Evolutionary conservation across 2,113 vertebrate genomes (phyloP).

Genomic region (Cathartes aura): DNA sequence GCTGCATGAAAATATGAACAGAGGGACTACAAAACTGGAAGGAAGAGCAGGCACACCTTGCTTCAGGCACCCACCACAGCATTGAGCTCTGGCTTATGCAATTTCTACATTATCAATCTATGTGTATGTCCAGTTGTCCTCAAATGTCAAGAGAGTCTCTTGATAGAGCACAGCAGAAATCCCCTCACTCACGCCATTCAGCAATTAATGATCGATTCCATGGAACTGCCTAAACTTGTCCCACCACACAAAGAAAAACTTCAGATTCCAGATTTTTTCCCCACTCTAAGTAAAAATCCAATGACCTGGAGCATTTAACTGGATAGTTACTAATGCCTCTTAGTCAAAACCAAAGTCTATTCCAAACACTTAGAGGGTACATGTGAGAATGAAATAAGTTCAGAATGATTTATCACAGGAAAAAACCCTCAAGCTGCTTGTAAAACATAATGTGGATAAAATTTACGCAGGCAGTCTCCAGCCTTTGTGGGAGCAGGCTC

Average conservation of each 20-base stretch:
- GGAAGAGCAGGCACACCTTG: neutral
- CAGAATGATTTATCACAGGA: neutral
- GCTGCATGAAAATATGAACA: neutral
- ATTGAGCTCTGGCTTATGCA: neutral
- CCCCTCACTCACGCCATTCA: fast-evolving
- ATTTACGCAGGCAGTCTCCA: neutral
- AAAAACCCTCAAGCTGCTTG: neutral
- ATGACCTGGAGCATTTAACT: neutral
- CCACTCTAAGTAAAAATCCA: neutral
- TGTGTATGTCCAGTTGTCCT: neutral
- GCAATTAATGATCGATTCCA: fast-evolving
- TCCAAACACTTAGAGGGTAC: neutral
- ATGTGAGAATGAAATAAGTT: neutral
- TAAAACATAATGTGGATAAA: neutral
- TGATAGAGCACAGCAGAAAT: neutral
- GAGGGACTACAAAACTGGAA: neutral
- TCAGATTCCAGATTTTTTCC: neutral
- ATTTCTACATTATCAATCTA: neutral
- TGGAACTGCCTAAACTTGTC: fast-evolving
- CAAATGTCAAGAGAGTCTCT: neutral
- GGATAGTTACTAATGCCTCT: neutral
- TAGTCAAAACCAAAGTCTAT: neutral
- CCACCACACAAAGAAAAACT: neutral
- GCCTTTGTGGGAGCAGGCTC: neutral
- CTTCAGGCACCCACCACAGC: neutral